These are phyloP conservation scores for Euzophera pinguis DNA, from an alignment of 2,888 invertebrate genomes.

Conservation along the genomic window DNA sequence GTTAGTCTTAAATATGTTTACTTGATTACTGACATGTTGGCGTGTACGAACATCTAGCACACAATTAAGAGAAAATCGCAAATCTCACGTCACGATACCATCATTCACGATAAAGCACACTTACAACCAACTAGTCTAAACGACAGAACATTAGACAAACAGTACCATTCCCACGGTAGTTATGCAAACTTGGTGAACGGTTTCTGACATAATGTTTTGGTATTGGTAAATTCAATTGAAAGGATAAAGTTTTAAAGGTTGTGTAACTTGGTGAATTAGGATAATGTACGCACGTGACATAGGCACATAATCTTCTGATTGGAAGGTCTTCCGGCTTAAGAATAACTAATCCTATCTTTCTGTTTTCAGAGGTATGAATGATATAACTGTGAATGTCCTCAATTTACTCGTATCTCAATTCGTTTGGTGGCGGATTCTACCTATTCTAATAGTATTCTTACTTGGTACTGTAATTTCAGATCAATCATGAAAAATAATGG, in stretches of 20 bases:
- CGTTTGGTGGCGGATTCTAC: no score
- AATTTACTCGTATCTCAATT: no score
- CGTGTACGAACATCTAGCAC: neutral
- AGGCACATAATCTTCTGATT: neutral
- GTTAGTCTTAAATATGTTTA: no score
- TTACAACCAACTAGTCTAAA: neutral
- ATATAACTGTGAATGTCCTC: no score
- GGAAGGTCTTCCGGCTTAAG: no score
- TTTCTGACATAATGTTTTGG: constrained; percentile 1
- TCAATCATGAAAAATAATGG: no score
- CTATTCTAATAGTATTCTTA: no score
- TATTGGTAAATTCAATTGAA: neutral
- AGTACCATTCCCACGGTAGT: neutral
- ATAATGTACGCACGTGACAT: neutral
- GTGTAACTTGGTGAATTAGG: neutral
- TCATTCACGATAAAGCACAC: neutral
- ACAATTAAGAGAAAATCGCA: neutral
- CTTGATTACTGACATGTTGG: no score
- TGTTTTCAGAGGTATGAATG: no score
- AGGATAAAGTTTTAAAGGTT: constrained; percentile 1
- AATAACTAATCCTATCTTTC: no score
- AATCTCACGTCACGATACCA: neutral
- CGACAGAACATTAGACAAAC: neutral
- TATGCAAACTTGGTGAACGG: neutral
- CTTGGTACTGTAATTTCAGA: no score